These are phyloP conservation scores for Eueremaeus valkanovi DNA, from an alignment of 2,888 invertebrate species.

Conservation along the genomic window DNA sequence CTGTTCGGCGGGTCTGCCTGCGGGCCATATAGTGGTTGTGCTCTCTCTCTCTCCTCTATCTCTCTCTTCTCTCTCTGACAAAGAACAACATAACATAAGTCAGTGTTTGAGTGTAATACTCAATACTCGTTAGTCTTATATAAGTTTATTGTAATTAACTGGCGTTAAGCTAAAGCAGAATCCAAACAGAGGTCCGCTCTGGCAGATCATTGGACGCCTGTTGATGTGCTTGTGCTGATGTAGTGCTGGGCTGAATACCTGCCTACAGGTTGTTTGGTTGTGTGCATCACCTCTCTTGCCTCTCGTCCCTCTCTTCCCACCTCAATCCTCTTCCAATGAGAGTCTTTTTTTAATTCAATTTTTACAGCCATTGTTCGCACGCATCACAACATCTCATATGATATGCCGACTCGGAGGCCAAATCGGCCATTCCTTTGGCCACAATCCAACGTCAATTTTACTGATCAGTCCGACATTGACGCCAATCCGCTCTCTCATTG, in stretches of 20 bases:
- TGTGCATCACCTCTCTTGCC: constrained; percentile 27
- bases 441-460: background rate
- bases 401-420: constrained; percentile 36
- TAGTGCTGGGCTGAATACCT: background rate
- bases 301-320: too few relatives aligned
- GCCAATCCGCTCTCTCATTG: constrained; percentile 16
- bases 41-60: too few relatives aligned
- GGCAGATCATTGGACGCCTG: constrained; percentile 23
- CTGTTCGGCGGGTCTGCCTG: background rate
- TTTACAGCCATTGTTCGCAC: constrained; percentile 30
- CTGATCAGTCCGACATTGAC: background rate
- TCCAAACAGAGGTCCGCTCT: background rate
- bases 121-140: constrained; percentile 29
- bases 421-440: constrained; percentile 24
- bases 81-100: background rate
- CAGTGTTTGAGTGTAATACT: background rate
- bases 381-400: constrained; percentile 30
- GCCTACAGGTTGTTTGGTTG: constrained; percentile 29
- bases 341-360: constrained; percentile 25
- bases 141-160: constrained; percentile 30
- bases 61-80: too few relatives aligned
- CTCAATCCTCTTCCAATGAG: constrained; percentile 5
- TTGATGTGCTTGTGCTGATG: background rate
- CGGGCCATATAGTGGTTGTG: constrained; percentile 16
- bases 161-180: background rate